phyloP scores from a whole-genome alignment of 2,113 vertebrate genomes.

The Crocuta crocuta region DNA sequence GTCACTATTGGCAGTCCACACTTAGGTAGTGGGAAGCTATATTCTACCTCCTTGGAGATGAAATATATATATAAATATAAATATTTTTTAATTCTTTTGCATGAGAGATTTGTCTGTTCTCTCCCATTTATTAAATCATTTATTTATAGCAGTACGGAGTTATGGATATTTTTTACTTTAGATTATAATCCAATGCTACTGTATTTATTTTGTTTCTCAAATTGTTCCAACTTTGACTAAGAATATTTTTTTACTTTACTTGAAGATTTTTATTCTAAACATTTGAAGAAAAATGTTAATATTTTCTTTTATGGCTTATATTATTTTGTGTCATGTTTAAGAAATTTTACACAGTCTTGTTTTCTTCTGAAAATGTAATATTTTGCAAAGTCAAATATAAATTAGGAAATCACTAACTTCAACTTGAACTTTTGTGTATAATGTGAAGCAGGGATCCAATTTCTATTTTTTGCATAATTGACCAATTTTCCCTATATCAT shows the following conservation, averaged over 20 bases:
- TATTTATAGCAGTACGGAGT: neutral
- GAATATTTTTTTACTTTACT: neutral
- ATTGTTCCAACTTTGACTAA: neutral
- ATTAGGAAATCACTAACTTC: neutral
- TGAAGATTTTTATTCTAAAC: neutral
- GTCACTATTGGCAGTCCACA: neutral
- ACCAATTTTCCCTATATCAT: neutral
- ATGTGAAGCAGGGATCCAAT: neutral
- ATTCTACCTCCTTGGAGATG: neutral
- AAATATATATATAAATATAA: neutral
- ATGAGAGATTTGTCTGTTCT: neutral
- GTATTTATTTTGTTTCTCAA: neutral
- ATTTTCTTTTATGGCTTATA: neutral
- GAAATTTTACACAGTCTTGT: neutral
- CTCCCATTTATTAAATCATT: neutral
- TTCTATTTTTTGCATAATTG: neutral
- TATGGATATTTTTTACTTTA: neutral
- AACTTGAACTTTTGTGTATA: neutral
- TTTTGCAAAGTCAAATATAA: neutral
- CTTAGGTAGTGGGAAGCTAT: neutral
- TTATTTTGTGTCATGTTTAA: neutral
- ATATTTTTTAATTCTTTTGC: neutral
- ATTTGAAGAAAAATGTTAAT: neutral
- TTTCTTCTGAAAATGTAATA: neutral
- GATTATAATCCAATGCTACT: neutral